These are phyloP conservation scores for Oscheius sp. DNA, from an alignment of 2,888 invertebrate species.

Conservation along the genomic window DNA sequence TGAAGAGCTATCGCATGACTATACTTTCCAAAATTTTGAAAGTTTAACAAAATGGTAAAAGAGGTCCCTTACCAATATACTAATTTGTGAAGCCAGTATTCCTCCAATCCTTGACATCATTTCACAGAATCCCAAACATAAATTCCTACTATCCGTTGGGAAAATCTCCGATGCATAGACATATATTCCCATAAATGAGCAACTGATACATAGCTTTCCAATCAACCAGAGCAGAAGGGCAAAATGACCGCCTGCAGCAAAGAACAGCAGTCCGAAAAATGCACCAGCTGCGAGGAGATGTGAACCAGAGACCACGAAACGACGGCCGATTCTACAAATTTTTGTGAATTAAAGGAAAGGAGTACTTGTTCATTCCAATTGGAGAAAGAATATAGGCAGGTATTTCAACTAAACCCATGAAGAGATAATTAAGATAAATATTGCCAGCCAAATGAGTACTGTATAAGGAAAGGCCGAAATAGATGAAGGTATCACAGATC, in stretches of 20 bases:
- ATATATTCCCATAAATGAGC: conserved; percentile 53
- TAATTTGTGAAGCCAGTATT: conserved; percentile 36
- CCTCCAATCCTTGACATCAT: conserved; percentile 31
- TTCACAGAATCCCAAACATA: conserved; percentile 34
- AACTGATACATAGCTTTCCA: conserved; percentile 56
- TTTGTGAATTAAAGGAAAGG: neutral
- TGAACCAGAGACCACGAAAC: conserved; percentile 39
- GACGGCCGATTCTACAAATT: conserved; percentile 35
- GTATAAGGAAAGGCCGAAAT: conserved; percentile 55
- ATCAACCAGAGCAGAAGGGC: conserved; percentile 41
- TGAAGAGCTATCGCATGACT: too few species aligned
- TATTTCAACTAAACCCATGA: conserved; percentile 48
- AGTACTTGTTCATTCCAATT: conserved; percentile 35
- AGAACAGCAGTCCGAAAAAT: conserved; percentile 35
- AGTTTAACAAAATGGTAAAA: neutral
- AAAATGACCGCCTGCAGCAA: neutral
- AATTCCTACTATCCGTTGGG: conserved; percentile 32
- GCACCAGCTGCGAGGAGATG: conserved; percentile 47
- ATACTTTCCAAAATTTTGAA: too few species aligned
- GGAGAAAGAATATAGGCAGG: conserved; percentile 49
- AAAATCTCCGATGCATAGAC: conserved; percentile 51
- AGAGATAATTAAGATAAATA: conserved; percentile 46
- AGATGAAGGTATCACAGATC: conserved; percentile 41
- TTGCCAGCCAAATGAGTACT: conserved; percentile 49
- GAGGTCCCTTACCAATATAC: conserved; percentile 32